Conservation (phyloP, 2,888 invertebrate genomes). For the Eugnorisma glareosa region DNA sequence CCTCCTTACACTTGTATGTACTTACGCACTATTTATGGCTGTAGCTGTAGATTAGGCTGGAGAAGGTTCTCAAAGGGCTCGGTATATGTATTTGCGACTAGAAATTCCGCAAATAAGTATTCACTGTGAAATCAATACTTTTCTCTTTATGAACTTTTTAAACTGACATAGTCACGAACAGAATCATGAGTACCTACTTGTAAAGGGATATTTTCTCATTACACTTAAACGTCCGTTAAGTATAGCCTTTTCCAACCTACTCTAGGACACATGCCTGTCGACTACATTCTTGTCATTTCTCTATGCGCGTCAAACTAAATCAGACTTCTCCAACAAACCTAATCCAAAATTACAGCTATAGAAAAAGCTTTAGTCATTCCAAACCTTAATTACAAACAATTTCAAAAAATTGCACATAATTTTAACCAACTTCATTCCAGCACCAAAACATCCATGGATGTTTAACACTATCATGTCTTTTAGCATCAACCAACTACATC, state of each 20-base stretch:
- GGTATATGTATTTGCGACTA: neutral
- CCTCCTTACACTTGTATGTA: slow-evolving; percentile 56
- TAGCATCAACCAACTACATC: no score
- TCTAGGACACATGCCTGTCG: neutral
- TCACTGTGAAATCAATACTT: neutral
- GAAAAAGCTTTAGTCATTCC: neutral
- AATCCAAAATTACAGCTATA: neutral
- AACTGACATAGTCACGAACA: neutral
- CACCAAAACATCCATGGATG: neutral
- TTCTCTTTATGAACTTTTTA: neutral
- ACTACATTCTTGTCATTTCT: neutral
- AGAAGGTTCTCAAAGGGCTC: neutral
- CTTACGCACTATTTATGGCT: slow-evolving; percentile 51
- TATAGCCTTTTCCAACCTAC: neutral
- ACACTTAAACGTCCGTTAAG: neutral
- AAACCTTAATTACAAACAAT: neutral
- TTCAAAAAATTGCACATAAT: neutral
- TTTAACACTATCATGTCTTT: neutral
- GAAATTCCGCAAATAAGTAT: neutral
- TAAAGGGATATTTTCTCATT: neutral
- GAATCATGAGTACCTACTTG: neutral
- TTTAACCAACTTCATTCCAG: neutral
- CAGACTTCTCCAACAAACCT: neutral
- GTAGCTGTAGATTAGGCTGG: slow-evolving; percentile 13
- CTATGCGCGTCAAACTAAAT: neutral